Evolutionary conservation across 1,140 invertebrate genomes (phyloP).

Genomic region (Hetaerina americana): DNA sequence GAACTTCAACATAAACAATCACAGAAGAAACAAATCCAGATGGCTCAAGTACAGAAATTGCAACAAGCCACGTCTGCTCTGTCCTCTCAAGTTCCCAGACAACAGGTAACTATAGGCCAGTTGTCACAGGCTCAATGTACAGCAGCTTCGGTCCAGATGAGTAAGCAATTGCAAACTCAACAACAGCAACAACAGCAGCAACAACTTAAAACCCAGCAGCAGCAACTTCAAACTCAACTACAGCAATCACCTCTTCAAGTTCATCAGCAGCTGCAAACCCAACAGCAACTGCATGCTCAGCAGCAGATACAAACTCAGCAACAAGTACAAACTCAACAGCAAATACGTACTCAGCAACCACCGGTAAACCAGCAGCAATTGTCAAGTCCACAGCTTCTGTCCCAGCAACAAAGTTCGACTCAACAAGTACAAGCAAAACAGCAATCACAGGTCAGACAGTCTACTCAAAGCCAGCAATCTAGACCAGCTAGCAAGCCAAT

Average conservation of each 20-base stretch:
- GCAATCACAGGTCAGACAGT: constrained; percentile 10
- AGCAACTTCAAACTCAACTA: constrained; percentile 26
- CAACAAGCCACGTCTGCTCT: constrained; percentile 4
- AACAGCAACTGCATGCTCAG: constrained; percentile 9
- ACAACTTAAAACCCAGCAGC: background rate
- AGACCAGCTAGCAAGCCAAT: constrained; percentile 27
- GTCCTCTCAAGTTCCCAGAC: constrained; percentile 7
- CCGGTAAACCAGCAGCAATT: constrained; percentile 16
- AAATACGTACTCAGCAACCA: no score
- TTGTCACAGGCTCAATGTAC: constrained; percentile 7
- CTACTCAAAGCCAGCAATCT: background rate
- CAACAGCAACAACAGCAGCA: background rate
- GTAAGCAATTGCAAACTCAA: background rate
- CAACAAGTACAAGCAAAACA: constrained; percentile 12
- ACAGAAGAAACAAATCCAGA: constrained; percentile 17
- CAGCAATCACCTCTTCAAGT: constrained; percentile 7
- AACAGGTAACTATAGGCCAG: no score
- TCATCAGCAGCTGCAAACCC: constrained; percentile 13
- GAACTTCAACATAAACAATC: constrained; percentile 7
- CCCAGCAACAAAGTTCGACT: constrained; percentile 14
- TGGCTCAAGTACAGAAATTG: background rate
- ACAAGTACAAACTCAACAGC: constrained; percentile 9
- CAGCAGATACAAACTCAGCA: constrained; percentile 24
- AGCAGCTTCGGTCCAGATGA: no score
- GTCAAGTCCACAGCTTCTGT: constrained; percentile 13